Base-by-base conservation (phyloP, 2,797 vertebrate species). In the Peromyscus aztecus region DNA sequence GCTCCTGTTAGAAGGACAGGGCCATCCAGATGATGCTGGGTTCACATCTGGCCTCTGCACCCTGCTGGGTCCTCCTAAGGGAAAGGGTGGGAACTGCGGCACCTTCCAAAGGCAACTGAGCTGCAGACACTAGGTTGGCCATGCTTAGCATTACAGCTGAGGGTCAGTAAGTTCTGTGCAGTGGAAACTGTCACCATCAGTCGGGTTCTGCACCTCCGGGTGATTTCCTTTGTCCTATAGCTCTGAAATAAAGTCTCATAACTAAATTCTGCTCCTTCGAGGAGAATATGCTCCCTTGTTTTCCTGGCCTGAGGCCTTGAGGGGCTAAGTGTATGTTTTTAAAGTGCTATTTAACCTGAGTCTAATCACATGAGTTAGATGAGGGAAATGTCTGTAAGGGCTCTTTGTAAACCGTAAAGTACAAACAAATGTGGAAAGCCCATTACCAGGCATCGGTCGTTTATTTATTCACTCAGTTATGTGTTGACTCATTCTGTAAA, bases 341-440 rank as follows among this genome's bases (percentile, higher is more conserved):
- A 90, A 87, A 93, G 89, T 85, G 85, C 91, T 71, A 34, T 88
- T 92, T 86, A 94, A 43, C 52, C 92, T 71, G 95, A 91, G 67
- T 85, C 93, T 91, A 19, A 89, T 91, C 90, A 94, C 65, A 24
- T 57, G 61, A 34, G 59, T 52, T 86, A 91, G 98, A 94, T 19
- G 6, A 86, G 43, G 87, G 61, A 73, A 59, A 61, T 1, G 43
- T 52, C 67, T 89, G 29, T n/a, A 17, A 80, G 91, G 82, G 61
- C 43, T 63, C 93, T 93, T 52, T 27, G 78, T 71, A 89, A 86
- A 91, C 43, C 2, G 49, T 46, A 21, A 87, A 90, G 34, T 8
- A 63, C 77, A 92, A 93, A 97, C 93, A 78, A 89, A 94, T n/a
- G 83, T 6, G 31, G 91, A 82, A 61, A 89, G 46, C 57, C 77